A percentile compares a stretch with the other conserved stretches of the same genome.
phyloP scores from a whole-genome alignment of 1,140 invertebrate species.

The Tachypleus tridentatus region DNA sequence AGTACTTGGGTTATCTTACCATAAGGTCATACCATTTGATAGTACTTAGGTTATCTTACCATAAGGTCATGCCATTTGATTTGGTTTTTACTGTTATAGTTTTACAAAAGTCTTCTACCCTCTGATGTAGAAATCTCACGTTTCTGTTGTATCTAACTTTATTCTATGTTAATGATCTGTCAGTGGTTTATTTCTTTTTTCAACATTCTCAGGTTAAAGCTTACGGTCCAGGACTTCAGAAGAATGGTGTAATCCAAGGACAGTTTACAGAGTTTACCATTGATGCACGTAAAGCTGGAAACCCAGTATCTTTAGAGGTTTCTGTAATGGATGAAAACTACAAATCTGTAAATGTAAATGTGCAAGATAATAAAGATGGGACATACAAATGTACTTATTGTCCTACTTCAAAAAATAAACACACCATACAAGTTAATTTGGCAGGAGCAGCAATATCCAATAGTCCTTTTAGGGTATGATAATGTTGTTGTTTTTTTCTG shows the following conservation, averaged over 20 bases:
- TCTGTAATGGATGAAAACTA: slow-evolving; percentile 36
- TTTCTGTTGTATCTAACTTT: neutral
- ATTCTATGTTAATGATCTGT: neutral
- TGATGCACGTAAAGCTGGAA: slow-evolving; percentile 44
- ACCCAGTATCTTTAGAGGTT: slow-evolving; percentile 38
- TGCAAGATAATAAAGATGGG: slow-evolving; percentile 4
- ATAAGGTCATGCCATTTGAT: too few species aligned
- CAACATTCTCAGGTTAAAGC: slow-evolving; percentile 60
- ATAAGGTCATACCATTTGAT: too few species aligned
- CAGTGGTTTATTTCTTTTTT: slow-evolving; percentile 12
- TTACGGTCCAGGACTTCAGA: slow-evolving; percentile 61
- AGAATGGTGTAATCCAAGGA: slow-evolving; percentile 50
- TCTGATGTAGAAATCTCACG: neutral
- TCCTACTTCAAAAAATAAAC: slow-evolving; percentile 37
- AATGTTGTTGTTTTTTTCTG: too few species aligned
- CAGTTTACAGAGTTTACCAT: slow-evolving; percentile 62
- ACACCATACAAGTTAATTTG: slow-evolving; percentile 64
- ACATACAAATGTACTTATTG: neutral
- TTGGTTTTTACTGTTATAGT: neutral
- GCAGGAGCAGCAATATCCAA: slow-evolving; percentile 69
- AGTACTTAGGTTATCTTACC: too few species aligned
- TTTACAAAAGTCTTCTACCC: neutral
- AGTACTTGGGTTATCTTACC: too few species aligned
- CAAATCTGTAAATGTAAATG: slow-evolving; percentile 12
- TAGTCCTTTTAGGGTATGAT: slow-evolving; percentile 46